Conservation (phyloP, 2,888 invertebrate genomes). For the Beris chalybata region DNA sequence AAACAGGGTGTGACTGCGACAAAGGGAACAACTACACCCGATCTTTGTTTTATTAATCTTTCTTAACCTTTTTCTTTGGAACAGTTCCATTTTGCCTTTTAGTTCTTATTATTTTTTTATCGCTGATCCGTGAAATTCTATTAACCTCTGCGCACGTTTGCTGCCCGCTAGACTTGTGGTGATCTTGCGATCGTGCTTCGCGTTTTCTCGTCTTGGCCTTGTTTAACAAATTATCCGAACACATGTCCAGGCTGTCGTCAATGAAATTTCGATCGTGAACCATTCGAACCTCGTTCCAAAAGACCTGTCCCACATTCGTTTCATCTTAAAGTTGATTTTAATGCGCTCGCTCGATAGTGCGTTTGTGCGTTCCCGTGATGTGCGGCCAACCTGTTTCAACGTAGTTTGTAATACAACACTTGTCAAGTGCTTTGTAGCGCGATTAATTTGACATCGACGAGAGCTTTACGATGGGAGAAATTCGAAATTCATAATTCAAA, state of each 20-base stretch:
- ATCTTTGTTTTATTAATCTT: conserved; percentile 29
- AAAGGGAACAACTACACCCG: conserved; percentile 6
- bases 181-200: conserved; percentile 9
- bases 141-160: conserved; percentile 14
- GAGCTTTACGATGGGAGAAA: conserved; percentile 19
- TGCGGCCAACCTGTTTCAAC: conserved; percentile 31
- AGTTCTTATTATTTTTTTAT: conserved; percentile 17
- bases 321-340: not conserved
- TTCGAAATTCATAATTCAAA: conserved; percentile 12
- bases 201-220: conserved; percentile 20
- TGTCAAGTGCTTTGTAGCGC: conserved; percentile 38
- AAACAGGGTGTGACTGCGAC: conserved; percentile 36
- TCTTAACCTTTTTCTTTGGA: conserved; percentile 33
- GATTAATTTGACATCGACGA: conserved; percentile 38
- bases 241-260: conserved; percentile 14
- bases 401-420: conserved; percentile 26
- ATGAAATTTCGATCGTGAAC: conserved; percentile 5
- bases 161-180: not conserved
- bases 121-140: conserved; percentile 25
- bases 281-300: too few species aligned
- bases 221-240: not conserved
- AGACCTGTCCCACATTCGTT: not conserved
- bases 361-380: conserved; percentile 8
- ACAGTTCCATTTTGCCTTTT: not conserved
- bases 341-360: not conserved